A percentile compares a stretch with the other conserved stretches of the same genome.
Evolutionary conservation across 2,113 vertebrate genomes (phyloP).

Genomic region (Brienomyrus longianalis): DNA sequence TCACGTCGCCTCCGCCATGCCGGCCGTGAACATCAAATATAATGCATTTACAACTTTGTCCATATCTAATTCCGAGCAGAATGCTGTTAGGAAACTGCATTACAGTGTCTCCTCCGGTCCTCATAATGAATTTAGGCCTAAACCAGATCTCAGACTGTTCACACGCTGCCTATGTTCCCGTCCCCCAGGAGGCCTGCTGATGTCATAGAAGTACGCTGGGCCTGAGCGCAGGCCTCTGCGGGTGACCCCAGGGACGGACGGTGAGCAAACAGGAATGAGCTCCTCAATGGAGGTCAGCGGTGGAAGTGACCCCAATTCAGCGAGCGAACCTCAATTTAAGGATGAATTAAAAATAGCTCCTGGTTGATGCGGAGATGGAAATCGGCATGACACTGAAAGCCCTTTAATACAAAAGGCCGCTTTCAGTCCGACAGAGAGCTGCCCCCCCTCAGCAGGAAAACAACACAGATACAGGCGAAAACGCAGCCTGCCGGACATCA

Average conservation of each 20-base stretch:
- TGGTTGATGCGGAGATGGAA: neutral
- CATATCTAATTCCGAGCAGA: constrained; percentile 41
- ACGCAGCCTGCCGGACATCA: neutral
- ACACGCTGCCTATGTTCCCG: neutral
- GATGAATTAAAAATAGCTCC: neutral
- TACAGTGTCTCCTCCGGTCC: constrained; percentile 33
- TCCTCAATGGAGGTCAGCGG: neutral
- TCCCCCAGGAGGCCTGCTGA: neutral
- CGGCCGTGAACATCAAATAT: constrained; percentile 64
- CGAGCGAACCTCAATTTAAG: neutral
- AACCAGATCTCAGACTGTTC: neutral
- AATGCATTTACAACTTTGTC: constrained; percentile 58
- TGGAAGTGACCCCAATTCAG: neutral
- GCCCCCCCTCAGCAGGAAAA: neutral
- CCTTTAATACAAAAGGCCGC: neutral
- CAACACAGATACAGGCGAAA: neutral
- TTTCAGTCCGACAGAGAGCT: neutral
- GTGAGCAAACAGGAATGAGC: neutral
- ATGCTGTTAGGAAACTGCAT: constrained; percentile 37
- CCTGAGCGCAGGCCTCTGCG: neutral
- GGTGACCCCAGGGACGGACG: neutral
- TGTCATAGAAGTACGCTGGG: neutral
- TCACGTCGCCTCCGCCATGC: constrained; percentile 48
- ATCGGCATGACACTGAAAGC: neutral
- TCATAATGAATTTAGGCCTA: constrained; percentile 35